Conservation (phyloP, 2,113 vertebrate species). For the Ramphastos sulfuratus region DNA sequence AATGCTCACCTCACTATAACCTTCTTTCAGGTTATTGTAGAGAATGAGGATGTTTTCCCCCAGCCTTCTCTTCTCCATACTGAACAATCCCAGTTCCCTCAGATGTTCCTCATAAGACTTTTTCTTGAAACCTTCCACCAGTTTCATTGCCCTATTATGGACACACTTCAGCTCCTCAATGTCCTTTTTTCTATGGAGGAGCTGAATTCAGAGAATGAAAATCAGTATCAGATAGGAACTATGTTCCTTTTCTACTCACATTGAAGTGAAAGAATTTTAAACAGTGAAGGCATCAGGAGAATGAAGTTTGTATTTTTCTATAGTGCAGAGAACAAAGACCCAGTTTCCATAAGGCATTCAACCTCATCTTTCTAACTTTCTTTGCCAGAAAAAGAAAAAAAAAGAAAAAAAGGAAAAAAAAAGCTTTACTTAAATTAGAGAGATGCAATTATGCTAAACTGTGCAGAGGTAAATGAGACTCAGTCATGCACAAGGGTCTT, state of each 20-base stretch:
- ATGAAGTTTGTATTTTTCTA: neutral
- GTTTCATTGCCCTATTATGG: too few species aligned
- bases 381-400: neutral
- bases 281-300: neutral
- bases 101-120: too few species aligned
- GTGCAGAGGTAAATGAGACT: slow-evolving; percentile 37
- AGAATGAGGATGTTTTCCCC: too few species aligned
- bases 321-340: neutral
- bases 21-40: too few species aligned
- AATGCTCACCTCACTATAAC: too few species aligned
- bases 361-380: slow-evolving; percentile 1
- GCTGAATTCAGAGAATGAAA: neutral
- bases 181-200: neutral
- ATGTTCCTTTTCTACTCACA: neutral
- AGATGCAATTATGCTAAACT: slow-evolving; percentile 27
- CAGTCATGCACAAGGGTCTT: slow-evolving; percentile 34
- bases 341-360: neutral
- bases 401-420: neutral
- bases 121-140: too few species aligned
- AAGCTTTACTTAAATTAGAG: neutral
- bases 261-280: neutral
- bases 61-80: too few species aligned
- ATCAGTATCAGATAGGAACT: neutral
- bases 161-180: too few species aligned
- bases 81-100: too few species aligned